Evolutionary conservation across 2,888 invertebrate genomes (phyloP).

Genomic region (Tachina lurida): DNA sequence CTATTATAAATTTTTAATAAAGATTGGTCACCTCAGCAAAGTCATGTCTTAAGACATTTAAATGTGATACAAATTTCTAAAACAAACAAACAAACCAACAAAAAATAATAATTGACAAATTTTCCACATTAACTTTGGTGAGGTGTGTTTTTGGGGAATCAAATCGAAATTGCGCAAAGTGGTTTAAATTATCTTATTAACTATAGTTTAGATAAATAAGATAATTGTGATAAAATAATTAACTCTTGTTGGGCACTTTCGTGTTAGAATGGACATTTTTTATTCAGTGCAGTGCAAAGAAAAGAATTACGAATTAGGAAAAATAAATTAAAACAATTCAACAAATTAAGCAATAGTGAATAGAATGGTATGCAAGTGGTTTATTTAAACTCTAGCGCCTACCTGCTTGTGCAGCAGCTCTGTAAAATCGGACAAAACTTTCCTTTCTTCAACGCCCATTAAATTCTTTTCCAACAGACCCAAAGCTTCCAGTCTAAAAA

Average conservation of each 20-base stretch:
- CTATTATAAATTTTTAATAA: background rate
- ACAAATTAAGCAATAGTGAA: background rate
- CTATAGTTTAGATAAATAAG: constrained; percentile 67
- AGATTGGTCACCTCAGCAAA: constrained; percentile 36
- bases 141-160: constrained; percentile 24
- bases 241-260: constrained; percentile 25
- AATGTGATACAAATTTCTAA: constrained; percentile 19
- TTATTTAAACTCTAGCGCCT: background rate
- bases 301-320: background rate
- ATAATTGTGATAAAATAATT: constrained; percentile 63
- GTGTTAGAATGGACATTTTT: constrained; percentile 13
- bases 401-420: background rate
- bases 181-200: constrained; percentile 64
- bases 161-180: constrained; percentile 41
- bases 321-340: background rate
- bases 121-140: constrained; percentile 43
- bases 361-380: background rate
- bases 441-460: constrained; percentile 35
- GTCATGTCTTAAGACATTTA: constrained; percentile 46
- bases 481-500: constrained; percentile 33
- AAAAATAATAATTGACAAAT: constrained; percentile 52
- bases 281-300: constrained; percentile 30
- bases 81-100: background rate
- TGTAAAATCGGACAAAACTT: constrained; percentile 38
- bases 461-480: constrained; percentile 16